Percentiles rank a stretch among this genome's conserved stretches.
Conservation (phyloP, 2,113 vertebrate genomes). For the Aegotheles bennettii region DNA sequence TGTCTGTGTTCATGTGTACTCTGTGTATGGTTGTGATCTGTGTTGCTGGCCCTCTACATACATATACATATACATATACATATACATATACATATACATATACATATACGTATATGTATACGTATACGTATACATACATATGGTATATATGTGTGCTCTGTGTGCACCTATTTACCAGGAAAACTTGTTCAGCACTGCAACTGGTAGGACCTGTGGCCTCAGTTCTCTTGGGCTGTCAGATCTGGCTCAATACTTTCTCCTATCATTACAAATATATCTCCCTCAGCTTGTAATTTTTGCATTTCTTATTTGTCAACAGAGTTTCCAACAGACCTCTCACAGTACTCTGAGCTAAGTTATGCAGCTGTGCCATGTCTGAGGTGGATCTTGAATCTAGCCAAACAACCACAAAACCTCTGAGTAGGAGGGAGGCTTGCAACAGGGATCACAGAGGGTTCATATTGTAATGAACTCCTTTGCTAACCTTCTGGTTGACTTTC, state of each 20-base stretch:
- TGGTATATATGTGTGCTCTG: background rate
- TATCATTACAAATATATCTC: background rate
- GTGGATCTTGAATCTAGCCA: background rate
- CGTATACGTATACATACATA: background rate
- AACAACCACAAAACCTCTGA: background rate
- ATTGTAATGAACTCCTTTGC: rapidly evolving
- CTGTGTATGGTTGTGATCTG: background rate
- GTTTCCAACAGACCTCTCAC: background rate
- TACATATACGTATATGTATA: too few species aligned
- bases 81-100: too few species aligned
- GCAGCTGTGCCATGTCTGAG: background rate
- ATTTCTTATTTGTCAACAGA: background rate
- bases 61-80: too few species aligned
- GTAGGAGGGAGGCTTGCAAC: background rate
- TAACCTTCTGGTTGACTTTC: background rate
- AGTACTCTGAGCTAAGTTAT: background rate
- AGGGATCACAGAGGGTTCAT: background rate
- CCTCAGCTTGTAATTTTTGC: background rate
- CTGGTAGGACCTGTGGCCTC: background rate
- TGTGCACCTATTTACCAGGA: background rate
- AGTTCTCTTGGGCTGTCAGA: background rate
- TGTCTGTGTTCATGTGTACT: background rate
- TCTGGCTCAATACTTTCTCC: background rate
- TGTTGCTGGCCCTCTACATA: background rate
- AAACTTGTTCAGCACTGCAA: background rate